phyloP scores from a whole-genome alignment of 2,797 vertebrate species.

The Lagorchestes hirsutus region DNA sequence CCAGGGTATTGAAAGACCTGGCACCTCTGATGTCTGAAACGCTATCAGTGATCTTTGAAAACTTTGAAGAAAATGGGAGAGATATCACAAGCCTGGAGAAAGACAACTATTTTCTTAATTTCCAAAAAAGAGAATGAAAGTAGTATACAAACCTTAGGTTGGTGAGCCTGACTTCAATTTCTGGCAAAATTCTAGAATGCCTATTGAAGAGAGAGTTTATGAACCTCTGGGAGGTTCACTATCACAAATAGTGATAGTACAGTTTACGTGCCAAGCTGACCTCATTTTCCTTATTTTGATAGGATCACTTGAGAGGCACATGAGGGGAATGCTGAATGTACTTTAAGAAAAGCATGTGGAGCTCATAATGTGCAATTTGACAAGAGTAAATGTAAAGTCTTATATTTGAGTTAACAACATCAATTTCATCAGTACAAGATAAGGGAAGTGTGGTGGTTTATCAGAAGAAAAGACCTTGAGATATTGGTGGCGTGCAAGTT shows the following conservation, averaged over 20 bases:
- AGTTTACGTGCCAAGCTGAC: neutral
- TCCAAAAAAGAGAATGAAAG: neutral
- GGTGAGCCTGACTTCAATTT: too few relatives aligned
- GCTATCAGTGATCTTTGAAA: neutral
- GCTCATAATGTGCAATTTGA: neutral
- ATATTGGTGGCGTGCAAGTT: neutral
- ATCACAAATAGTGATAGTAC: neutral
- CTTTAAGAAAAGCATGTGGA: neutral
- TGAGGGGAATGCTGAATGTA: neutral
- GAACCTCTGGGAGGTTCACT: neutral
- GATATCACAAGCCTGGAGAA: neutral
- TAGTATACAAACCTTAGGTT: too few relatives aligned
- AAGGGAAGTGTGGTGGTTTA: neutral
- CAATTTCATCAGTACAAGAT: neutral
- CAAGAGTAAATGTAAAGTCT: neutral
- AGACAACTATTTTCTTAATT: neutral
- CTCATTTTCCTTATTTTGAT: neutral
- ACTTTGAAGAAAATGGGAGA: neutral
- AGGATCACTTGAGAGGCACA: neutral
- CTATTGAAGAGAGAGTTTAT: neutral
- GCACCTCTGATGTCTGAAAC: neutral
- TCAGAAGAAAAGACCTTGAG: neutral
- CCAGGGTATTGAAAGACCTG: neutral
- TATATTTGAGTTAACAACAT: neutral
- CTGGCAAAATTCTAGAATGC: neutral